Evolutionary conservation across 2,888 invertebrate species (phyloP), one percentile per base, ranked within the genome.

Genomic region (Rhodophaea formosa): DNA sequence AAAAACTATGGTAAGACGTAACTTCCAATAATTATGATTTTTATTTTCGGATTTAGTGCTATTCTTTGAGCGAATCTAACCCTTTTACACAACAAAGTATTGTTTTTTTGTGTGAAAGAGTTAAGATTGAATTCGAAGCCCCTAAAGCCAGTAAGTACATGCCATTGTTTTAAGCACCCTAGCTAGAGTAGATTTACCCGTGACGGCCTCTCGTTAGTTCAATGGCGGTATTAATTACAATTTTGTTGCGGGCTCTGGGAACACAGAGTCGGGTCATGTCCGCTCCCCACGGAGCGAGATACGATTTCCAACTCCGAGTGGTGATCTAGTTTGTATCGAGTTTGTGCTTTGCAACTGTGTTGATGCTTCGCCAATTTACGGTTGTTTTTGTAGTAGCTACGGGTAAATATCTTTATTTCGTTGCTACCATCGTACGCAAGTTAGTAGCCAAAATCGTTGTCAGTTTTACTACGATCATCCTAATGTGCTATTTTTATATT

Each of bases 131-230:
- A 23, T 3, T 17, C 16, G 23, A 16, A 16, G 46, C 16, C 46
- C 17, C 17, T 5, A 8, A 30, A 7, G 29, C 47, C 14, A 47
- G 29, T n/a, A 47, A 30, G 12, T 17, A 46, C 29, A 80, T 74
- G 78, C 75, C 72, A 72, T 74, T 69, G 71, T 72, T 73, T 72
- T 71, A 73, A 77, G 75, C 72, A 73, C 64, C 72, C 66, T 75
- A 74, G 72, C 74, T 68, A 60, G 68, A 69, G 72, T 52, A 39
- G 32, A 52, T 52, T 52, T 39, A 17, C 16, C 52, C 17, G 73
- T 74, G 73, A 76, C 64, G 68, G 69, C 65, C 63, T 71, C 71
- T 78, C 79, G 79, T 80, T 80, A 77, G 78, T 76, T 32, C 35
- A 52, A 52, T 52, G 17, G 52, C 39, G 16, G 52, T 52, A 52